A percentile compares a stretch with the other conserved stretches of the same genome.
These are phyloP conservation scores for Hippocampus zosterae DNA, from an alignment of 2,113 vertebrate genomes.

Conservation along the genomic window DNA sequence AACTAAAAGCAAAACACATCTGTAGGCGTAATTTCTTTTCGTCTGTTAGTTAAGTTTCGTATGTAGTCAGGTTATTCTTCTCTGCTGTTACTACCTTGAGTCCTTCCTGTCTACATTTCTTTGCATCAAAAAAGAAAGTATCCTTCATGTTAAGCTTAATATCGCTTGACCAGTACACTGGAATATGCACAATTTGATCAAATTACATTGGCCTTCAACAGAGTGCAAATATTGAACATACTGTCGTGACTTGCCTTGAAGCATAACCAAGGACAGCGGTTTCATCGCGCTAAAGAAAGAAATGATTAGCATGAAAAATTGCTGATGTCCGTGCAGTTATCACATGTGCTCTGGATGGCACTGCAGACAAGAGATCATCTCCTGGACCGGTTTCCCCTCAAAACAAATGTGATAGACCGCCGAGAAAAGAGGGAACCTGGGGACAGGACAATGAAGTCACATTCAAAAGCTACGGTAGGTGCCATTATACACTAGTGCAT, in stretches of 20 bases:
- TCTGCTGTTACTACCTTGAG: background rate
- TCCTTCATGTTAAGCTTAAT: background rate
- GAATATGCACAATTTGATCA: background rate
- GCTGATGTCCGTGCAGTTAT: background rate
- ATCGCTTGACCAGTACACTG: background rate
- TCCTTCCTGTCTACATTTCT: background rate
- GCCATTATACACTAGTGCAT: background rate
- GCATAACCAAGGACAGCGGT: background rate
- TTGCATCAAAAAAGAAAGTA: background rate
- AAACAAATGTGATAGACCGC: conserved; percentile 91
- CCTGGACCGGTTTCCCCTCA: conserved; percentile 77
- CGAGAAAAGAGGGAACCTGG: conserved; percentile 92
- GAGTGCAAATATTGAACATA: background rate
- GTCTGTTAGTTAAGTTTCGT: background rate
- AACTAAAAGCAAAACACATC: background rate
- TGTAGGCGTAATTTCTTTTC: background rate
- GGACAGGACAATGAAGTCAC: background rate
- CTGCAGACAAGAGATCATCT: conserved; percentile 88
- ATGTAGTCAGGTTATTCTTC: background rate
- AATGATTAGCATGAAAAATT: background rate
- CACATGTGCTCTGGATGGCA: conserved; percentile 92
- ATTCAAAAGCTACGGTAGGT: background rate
- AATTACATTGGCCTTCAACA: background rate
- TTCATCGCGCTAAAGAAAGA: background rate
- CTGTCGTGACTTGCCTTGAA: background rate